These are phyloP conservation scores for Knipowitschia caucasica DNA, from an alignment of 2,797 vertebrate genomes.

Conservation along the genomic window DNA sequence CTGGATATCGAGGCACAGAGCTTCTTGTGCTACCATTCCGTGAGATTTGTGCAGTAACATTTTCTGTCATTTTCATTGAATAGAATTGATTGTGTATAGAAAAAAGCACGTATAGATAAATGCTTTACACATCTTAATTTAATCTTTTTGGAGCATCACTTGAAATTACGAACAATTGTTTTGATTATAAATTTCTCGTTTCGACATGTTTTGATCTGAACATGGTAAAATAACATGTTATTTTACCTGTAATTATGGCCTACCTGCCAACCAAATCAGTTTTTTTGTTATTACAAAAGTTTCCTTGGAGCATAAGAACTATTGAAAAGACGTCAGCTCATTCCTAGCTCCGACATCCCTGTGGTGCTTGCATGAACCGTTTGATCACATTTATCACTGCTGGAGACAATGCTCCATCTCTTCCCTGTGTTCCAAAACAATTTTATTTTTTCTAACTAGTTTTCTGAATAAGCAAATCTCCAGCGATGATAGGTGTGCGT, in stretches of 20 bases:
- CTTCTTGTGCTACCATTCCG: too few relatives aligned
- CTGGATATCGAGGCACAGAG: too few relatives aligned
- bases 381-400: constrained; percentile 35
- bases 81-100: too few relatives aligned
- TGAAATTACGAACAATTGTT: too few relatives aligned
- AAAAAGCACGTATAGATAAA: too few relatives aligned
- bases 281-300: background rate
- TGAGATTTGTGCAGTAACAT: too few relatives aligned
- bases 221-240: background rate
- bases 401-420: constrained; percentile 30
- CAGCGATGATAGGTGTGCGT: constrained; percentile 39
- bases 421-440: constrained; percentile 11
- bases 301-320: background rate
- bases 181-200: too few relatives aligned
- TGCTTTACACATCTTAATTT: too few relatives aligned
- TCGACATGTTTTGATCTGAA: background rate
- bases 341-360: constrained; percentile 38
- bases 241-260: background rate
- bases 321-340: constrained; percentile 13
- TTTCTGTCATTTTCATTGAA: too few relatives aligned
- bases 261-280: background rate
- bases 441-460: constrained; percentile 26
- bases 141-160: too few relatives aligned
- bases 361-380: constrained; percentile 32
- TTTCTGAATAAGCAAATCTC: constrained; percentile 26